Conservation (phyloP, 1,140 invertebrate genomes). For the Lepidurus couesii region DNA sequence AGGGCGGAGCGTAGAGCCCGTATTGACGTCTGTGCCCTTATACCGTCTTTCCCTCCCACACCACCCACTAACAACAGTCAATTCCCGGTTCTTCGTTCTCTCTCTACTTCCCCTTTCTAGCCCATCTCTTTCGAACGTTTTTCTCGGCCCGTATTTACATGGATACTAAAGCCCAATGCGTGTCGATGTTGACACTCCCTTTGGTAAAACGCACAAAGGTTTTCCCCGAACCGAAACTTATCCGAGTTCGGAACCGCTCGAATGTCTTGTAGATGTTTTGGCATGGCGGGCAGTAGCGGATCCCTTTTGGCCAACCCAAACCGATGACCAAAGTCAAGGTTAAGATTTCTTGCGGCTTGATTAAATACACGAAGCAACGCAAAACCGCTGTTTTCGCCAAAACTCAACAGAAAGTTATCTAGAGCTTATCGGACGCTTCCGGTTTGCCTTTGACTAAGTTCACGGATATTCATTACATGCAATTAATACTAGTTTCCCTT, state of each 20-base stretch:
- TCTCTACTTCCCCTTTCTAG: background rate
- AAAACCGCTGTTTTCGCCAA: too few relatives aligned
- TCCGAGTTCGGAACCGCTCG: background rate
- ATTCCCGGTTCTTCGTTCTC: background rate
- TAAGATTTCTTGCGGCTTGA: too few relatives aligned
- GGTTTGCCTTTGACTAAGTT: too few relatives aligned
- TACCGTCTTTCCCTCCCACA: background rate
- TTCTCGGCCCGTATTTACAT: background rate
- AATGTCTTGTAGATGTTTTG: too few relatives aligned
- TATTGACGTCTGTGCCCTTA: background rate
- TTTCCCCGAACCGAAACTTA: background rate
- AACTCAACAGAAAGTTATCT: too few relatives aligned
- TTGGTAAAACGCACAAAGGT: background rate
- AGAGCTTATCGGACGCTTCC: too few relatives aligned
- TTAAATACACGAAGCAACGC: too few relatives aligned
- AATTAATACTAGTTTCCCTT: too few relatives aligned
- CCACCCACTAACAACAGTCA: background rate
- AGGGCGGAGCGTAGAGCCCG: background rate
- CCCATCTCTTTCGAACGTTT: background rate
- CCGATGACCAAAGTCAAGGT: too few relatives aligned
- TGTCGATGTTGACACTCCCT: conserved; percentile 11
- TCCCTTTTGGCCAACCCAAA: too few relatives aligned
- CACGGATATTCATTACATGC: too few relatives aligned
- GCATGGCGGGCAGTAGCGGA: too few relatives aligned
- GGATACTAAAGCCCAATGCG: background rate